Conservation (phyloP, 1,140 invertebrate genomes). For the Ceratina australensis region DNA sequence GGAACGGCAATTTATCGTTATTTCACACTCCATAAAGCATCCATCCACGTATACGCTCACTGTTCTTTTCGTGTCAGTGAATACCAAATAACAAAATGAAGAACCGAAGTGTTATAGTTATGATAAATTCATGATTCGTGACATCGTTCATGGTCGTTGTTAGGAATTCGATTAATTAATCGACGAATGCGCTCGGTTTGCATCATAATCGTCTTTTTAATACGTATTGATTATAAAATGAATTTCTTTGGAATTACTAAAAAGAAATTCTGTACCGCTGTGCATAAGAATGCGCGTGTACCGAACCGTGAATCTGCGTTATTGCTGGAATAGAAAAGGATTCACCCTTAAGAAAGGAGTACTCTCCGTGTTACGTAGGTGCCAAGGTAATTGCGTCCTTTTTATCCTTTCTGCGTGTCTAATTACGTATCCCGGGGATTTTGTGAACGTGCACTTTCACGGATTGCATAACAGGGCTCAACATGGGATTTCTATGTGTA, state of each 20-base stretch:
- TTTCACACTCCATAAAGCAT: not conserved
- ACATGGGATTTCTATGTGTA: not conserved
- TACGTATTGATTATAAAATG: no score
- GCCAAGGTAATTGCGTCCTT: conserved; percentile 2
- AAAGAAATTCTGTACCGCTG: no score
- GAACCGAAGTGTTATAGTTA: no score
- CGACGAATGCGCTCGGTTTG: no score
- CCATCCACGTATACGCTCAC: not conserved
- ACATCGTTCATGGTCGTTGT: no score
- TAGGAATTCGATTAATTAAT: no score
- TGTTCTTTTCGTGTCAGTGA: no score
- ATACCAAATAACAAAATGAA: no score
- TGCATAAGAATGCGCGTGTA: conserved; percentile 17
- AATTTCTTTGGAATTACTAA: no score
- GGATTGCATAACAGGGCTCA: not conserved
- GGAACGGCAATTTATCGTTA: not conserved
- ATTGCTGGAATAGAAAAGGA: not conserved
- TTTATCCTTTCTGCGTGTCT: not conserved
- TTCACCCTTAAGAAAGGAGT: not conserved
- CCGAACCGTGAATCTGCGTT: conserved; percentile 58
- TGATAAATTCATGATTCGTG: no score
- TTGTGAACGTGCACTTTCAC: conserved; percentile 9
- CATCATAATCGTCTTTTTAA: no score
- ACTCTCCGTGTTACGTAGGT: not conserved
- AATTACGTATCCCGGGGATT: conserved; percentile 9